Percentiles rank a stretch among this genome's conserved stretches.
phyloP scores from a whole-genome alignment of 2,113 vertebrate species.

The Atractosteus spatula region DNA sequence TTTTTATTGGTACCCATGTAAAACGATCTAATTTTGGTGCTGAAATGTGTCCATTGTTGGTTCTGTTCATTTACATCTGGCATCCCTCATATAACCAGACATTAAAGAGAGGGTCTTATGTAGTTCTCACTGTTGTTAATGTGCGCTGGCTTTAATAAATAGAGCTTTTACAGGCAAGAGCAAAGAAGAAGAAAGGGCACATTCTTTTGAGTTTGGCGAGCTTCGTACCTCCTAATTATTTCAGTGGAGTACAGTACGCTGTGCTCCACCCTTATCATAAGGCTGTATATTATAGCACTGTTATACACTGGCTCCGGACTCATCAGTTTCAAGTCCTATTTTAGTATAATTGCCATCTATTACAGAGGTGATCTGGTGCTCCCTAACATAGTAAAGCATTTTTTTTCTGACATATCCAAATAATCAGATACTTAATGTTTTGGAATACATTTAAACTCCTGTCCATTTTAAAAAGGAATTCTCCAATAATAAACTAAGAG shows the following conservation, averaged over 20 bases:
- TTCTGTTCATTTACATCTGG: background rate
- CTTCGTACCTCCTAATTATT: conserved; percentile 35
- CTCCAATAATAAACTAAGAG: no score
- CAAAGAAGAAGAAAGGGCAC: conserved; percentile 36
- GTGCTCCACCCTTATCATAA: conserved; percentile 36
- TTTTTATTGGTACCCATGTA: background rate
- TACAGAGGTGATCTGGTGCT: background rate
- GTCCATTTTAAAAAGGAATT: no score
- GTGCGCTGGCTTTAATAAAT: conserved; percentile 31
- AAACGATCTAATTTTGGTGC: background rate
- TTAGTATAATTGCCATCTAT: conserved; percentile 26
- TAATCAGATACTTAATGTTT: no score
- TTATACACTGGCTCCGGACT: conserved; percentile 23
- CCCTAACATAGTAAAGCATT: no score
- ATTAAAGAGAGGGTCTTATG: background rate
- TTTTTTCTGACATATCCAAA: no score
- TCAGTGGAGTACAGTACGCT: conserved; percentile 31
- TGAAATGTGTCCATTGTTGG: background rate
- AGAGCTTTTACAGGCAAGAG: conserved; percentile 33
- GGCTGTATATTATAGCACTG: conserved; percentile 34
- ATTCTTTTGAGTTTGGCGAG: conserved; percentile 30
- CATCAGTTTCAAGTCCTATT: conserved; percentile 2
- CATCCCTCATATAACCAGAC: background rate
- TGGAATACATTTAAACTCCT: no score
- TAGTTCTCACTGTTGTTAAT: conserved; percentile 32